These are phyloP conservation scores for Bubo scandiacus DNA, from an alignment of 2,113 vertebrate genomes.

Conservation along the genomic window DNA sequence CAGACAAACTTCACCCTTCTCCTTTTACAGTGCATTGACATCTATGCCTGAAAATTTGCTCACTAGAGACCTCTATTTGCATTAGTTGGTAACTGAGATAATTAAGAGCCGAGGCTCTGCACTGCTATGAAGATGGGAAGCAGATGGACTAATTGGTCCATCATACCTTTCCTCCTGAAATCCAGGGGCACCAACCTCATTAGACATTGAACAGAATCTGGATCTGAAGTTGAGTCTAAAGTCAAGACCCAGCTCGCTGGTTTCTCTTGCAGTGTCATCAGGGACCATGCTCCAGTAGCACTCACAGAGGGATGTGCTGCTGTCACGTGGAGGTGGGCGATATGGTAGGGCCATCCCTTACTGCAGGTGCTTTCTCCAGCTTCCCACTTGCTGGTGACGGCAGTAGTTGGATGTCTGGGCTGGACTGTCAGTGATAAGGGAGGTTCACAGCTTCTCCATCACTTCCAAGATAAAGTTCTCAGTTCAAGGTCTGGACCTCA, in stretches of 20 bases:
- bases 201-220: background rate
- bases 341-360: background rate
- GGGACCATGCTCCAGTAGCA: background rate
- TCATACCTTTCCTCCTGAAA: background rate
- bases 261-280: background rate
- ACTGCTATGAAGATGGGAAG: background rate
- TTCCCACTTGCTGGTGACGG: background rate
- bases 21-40: background rate
- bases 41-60: too few species aligned
- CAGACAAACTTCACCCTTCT: background rate
- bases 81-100: background rate
- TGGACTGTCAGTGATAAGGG: background rate
- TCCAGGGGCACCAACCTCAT: background rate
- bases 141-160: background rate
- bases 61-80: background rate
- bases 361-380: background rate
- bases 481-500: background rate
- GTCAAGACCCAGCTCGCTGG: background rate
- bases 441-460: background rate
- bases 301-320: background rate
- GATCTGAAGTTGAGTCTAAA: background rate
- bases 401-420: background rate
- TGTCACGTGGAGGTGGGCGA: rapidly evolving
- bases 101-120: background rate
- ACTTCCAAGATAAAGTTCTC: background rate